phyloP scores from a whole-genome alignment of 2,888 invertebrate genomes.

The Drosophila putrida region DNA sequence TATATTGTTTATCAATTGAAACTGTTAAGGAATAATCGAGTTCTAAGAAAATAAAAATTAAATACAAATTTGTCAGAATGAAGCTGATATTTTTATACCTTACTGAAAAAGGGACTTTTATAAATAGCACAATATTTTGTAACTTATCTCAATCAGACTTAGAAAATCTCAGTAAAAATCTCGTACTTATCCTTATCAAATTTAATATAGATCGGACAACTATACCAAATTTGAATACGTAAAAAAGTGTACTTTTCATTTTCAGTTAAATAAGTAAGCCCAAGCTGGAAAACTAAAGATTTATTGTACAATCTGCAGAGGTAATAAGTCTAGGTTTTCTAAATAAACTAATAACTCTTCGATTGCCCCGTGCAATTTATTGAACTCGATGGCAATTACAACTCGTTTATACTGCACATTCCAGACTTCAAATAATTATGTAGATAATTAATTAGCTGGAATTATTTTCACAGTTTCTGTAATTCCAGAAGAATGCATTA shows the following conservation, averaged over 20 bases:
- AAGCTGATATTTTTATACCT: too few species aligned
- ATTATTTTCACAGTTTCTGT: constrained; percentile 20
- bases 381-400: constrained; percentile 3
- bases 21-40: neutral
- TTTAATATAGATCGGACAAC: neutral
- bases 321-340: too few species aligned
- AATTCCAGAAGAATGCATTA: constrained; percentile 28
- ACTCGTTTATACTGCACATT: neutral
- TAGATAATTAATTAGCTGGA: constrained; percentile 13
- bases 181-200: neutral
- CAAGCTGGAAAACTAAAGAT: too few species aligned
- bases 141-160: too few species aligned
- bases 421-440: constrained; percentile 11
- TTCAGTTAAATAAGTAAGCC: too few species aligned
- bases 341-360: neutral
- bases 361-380: neutral
- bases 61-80: neutral
- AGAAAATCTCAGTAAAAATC: too few species aligned
- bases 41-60: neutral
- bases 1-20: neutral
- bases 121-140: too few species aligned
- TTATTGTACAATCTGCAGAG: too few species aligned
- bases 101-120: too few species aligned
- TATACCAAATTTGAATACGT: neutral
- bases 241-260: too few species aligned